Conservation (phyloP, 2,888 invertebrate genomes). For the Linhomoeus sp. region DNA sequence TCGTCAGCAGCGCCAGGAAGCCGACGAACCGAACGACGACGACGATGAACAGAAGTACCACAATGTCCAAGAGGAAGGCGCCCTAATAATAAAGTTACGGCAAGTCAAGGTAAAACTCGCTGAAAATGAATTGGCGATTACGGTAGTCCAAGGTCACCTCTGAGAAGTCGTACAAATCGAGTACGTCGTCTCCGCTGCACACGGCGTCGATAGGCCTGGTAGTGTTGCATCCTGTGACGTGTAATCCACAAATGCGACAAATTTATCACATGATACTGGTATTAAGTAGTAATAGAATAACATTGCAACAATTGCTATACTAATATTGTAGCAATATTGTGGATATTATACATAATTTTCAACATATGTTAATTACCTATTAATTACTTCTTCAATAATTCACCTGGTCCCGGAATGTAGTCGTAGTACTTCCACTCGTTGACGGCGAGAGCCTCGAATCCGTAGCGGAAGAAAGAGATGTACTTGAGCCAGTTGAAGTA, state of each 20-base stretch:
- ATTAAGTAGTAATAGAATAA: not conserved
- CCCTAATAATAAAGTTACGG: too few species aligned
- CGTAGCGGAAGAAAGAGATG: slow-evolving; percentile 30
- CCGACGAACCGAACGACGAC: not conserved
- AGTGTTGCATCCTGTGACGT: not conserved
- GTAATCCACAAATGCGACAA: not conserved
- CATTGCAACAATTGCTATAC: too few species aligned
- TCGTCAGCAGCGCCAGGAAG: not conserved
- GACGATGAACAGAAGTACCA: not conserved
- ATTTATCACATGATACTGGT: not conserved
- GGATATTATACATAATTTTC: too few species aligned
- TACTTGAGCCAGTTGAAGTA: slow-evolving; percentile 30
- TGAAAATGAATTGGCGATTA: not conserved
- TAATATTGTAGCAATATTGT: too few species aligned
- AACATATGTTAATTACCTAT: too few species aligned
- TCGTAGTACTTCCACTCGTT: slow-evolving; percentile 28
- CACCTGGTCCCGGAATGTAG: slow-evolving; percentile 9
- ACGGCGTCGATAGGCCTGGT: not conserved
- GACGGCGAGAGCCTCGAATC: slow-evolving; percentile 28
- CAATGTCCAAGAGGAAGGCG: not conserved
- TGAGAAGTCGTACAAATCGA: not conserved
- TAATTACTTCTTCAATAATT: too few species aligned
- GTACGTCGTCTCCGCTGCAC: not conserved
- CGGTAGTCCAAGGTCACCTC: not conserved
- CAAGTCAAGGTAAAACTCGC: not conserved